Conservation (phyloP, 2,113 vertebrate genomes). For the Thalassoma bifasciatum region DNA sequence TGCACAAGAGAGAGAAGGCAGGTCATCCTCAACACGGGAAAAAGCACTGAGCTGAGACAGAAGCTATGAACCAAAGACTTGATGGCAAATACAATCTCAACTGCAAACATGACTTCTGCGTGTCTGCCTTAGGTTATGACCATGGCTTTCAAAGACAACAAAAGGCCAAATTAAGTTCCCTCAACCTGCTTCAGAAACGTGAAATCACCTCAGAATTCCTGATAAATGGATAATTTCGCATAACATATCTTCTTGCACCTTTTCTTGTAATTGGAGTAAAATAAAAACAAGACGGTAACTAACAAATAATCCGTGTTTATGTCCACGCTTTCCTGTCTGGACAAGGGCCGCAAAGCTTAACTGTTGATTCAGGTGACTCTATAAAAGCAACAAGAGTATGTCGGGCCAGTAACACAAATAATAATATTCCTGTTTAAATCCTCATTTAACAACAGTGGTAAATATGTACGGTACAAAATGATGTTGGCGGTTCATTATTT, state of each 20-base stretch:
- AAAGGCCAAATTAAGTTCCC: neutral
- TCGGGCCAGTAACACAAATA: neutral
- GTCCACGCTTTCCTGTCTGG: constrained; percentile 18
- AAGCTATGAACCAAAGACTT: constrained; percentile 6
- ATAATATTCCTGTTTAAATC: neutral
- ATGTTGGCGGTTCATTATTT: constrained; percentile 53
- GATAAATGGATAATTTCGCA: neutral
- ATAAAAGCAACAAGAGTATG: constrained; percentile 1
- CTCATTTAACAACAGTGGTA: constrained; percentile 33
- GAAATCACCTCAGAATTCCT: neutral
- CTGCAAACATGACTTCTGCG: neutral
- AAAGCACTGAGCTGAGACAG: constrained; percentile 9
- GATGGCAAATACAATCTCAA: neutral
- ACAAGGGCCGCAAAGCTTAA: constrained; percentile 36
- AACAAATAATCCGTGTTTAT: constrained; percentile 8
- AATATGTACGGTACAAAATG: constrained; percentile 44
- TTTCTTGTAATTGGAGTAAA: neutral
- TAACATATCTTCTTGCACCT: neutral
- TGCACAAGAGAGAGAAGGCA: constrained; percentile 64
- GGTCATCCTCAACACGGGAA: constrained; percentile 58
- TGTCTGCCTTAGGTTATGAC: neutral
- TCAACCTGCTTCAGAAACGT: neutral
- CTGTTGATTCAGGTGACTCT: constrained; percentile 61
- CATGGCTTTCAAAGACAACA: constrained; percentile 5
- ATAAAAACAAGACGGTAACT: neutral